Evolutionary conservation across 1,140 invertebrate species (phyloP).

Genomic region (Coenobita brevimanus): DNA sequence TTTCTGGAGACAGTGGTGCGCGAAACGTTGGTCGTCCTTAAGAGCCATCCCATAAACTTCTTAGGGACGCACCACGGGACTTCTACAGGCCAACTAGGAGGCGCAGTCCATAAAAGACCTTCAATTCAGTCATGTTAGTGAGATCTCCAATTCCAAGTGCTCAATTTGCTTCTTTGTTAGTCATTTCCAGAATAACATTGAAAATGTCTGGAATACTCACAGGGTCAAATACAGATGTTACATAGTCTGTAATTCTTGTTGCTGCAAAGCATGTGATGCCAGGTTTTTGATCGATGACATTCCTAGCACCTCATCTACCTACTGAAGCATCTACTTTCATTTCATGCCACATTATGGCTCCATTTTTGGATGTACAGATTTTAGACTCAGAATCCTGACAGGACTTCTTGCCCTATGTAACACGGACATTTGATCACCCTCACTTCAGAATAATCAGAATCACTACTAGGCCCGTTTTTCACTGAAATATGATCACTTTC

Average conservation of each 20-base stretch:
- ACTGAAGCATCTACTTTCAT: too few relatives aligned
- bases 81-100: neutral
- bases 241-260: neutral
- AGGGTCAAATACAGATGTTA: neutral
- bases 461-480: neutral
- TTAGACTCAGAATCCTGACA: neutral
- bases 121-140: too few relatives aligned
- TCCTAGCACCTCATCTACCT: too few relatives aligned
- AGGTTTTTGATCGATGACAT: conserved; percentile 4
- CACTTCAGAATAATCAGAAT: too few relatives aligned
- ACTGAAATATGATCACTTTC: neutral
- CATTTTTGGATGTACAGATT: neutral
- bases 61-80: neutral
- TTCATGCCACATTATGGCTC: too few relatives aligned
- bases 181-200: too few relatives aligned
- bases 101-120: too few relatives aligned
- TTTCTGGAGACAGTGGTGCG: neutral
- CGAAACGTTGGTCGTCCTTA: conserved; percentile 1
- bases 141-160: too few relatives aligned
- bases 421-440: too few relatives aligned
- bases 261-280: neutral
- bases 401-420: too few relatives aligned
- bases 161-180: too few relatives aligned
- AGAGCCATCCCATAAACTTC: too few relatives aligned
- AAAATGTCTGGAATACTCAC: neutral